Base-by-base conservation (phyloP, 2,113 vertebrate genomes). In the Pangasianodon gigas region DNA sequence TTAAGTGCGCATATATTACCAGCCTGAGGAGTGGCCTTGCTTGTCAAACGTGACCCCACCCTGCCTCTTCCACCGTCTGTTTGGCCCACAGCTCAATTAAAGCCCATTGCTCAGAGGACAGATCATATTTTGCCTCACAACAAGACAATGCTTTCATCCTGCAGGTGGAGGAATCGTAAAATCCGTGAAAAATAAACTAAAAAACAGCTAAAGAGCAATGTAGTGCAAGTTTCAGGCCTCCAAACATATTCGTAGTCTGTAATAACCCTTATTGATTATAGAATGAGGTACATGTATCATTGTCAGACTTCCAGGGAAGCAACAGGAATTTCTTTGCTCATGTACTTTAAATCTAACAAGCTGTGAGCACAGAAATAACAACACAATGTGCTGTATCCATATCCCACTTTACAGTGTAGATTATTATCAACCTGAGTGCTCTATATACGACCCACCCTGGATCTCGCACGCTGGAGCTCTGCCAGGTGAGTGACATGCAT, bases 401-500 rank as follows among this genome's bases (percentile, higher is more conserved):
- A 65, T 90, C 84, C 77, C 56, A 86, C 21, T 60, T 79, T 54
- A 75, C 52, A 84, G 82, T 58, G 56, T 32, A 44, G 54, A 87
- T 87, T 18, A 87, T 87, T 41, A 60, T 44, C 85, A 81, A 62
- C 71, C 79, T 89, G 75, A 90, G 46, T n/a, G 14, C 46, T 41
- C 85, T n/a, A 48, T 69, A 41, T 26, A 16, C 81, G 89, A 92
- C 89, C 87, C 91, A 86, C 91, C 90, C 90, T 87, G 87, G 83
- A 80, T 87, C 83, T 62, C 26, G 2, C 52, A 85, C 32, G 37
- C 86, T 94, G 94, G 95, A 93, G 58, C n/a, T 2, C 75, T 85
- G 95, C 95, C 95, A 96, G 95, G 95, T 95, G 92, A 94, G 93
- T 1, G 69, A 74, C 81, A 80, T 80, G 83, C 83, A 65, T 90